Evolutionary conservation across 2,888 invertebrate genomes (phyloP), one percentile per base, ranked within the genome.

Genomic region (Drosophila niveifrons): DNA sequence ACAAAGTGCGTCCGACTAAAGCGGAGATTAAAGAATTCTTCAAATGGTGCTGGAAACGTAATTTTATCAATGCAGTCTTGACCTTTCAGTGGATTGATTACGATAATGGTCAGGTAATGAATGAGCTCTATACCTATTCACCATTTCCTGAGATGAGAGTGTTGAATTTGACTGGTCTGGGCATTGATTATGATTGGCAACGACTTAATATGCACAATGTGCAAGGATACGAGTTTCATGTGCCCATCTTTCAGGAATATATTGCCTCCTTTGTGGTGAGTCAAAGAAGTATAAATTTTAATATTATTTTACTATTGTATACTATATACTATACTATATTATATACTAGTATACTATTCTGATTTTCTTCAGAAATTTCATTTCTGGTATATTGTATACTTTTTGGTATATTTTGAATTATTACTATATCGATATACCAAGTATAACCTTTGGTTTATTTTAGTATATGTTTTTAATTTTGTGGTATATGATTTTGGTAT

Each of bases 31-130:
- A 34, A 2, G 2, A 29, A 1, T 69, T 81, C 8, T 81, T 81
- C 7, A n/a, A 23, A 11, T 85, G 76, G 86, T 81, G 86, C 29
- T 81, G 86, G 81, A 36, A 28, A 0, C 39, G 23, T 2, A 56
- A 61, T 1, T 82, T 85, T 2, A 51, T 71, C 7, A 76, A 79
- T 67, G 81, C 73, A 1, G 43, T 47, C 1, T 3, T 81, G 0
- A 76, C 65, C 0, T 69, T 52, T 47, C 66, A 69, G 6, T 39
- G 41, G 3, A 3, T 11, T 13, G 4, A 7, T 0, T 50, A 47
- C 28, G 47, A 31, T 8, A 39, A 2, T 6, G 10, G 3, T 6
- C 2, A 34, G 2, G n/a, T 28, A 18, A 15, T 44, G 1, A 17
- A 82, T 29, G 56, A 79, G 1, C 47, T 81, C 1, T 64, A 57